Base-by-base conservation (phyloP, 2,113 vertebrate genomes). In the Scolopax mira region DNA sequence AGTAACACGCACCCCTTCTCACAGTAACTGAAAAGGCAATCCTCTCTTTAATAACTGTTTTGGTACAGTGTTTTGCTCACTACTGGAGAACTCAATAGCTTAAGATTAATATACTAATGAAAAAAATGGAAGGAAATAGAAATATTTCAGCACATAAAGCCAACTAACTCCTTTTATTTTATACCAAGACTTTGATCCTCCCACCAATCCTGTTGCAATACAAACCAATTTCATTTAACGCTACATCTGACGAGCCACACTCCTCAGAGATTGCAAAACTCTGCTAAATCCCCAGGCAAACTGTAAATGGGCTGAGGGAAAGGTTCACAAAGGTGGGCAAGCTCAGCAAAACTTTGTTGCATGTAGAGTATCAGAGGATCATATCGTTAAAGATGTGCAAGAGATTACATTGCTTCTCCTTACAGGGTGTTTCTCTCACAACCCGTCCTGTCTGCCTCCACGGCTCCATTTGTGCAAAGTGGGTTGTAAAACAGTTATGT, bases 51-150 rank as follows among this genome's bases (percentile, higher is more conserved):
- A 94, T 70, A 94, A 94, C 74, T 1, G 1, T 87, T 94, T 92
- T 92, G 88, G 95, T 94, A 93, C 39, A 95, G 51, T 90, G 93
- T 89, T 89, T 96, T 96, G 90, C 72, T 88, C 81, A 91, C 83
- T 89, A 52, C 83, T 94, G 88, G 51, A 97, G 95, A 97, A 97
- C 83, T 94, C 65, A 85, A 92, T 82, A 88, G 89, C 85, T 96
- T 96, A 77, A 96, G 80, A 93, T 93, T 94, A 89, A 93, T 96
- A 96, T n/a, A 96, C 82, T 96, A 94, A 96, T 89, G 77, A 94
- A 95, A 96, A 85, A 60, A 93, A 94, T 6, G 3, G 33, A 72
- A 30, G 37, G 57, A 81, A 93, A 91, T 16, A 90, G 62, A 90
- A 88, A 86, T 5, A 71, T 58, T 94, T 92, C 84, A 89, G 77